A percentile compares a stretch with the other conserved stretches of the same genome.
phyloP scores from a whole-genome alignment of 2,888 invertebrate genomes.

The Eugnorisma glareosa region DNA sequence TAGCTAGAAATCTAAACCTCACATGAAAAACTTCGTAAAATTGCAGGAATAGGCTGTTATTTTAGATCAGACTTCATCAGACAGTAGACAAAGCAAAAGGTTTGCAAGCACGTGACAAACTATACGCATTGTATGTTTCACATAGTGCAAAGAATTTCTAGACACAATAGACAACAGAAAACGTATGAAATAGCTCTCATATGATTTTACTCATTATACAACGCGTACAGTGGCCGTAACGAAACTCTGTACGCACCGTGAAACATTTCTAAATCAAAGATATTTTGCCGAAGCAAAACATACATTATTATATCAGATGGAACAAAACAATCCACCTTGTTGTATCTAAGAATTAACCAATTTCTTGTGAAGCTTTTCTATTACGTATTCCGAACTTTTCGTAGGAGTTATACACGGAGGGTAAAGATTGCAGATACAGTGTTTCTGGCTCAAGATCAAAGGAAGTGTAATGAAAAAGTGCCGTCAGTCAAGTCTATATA shows the following conservation, averaged over 20 bases:
- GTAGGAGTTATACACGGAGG: background rate
- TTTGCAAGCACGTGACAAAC: constrained; percentile 43
- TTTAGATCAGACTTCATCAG: constrained; percentile 28
- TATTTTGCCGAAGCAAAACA: constrained; percentile 51
- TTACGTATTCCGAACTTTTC: background rate
- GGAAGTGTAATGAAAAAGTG: background rate
- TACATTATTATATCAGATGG: constrained; percentile 18
- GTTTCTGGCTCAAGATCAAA: constrained; percentile 20
- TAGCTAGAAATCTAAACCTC: background rate
- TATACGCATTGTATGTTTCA: constrained; percentile 57
- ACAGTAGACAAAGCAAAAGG: constrained; percentile 35
- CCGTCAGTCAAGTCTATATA: background rate
- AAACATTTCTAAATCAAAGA: constrained; percentile 50
- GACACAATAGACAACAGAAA: constrained; percentile 59
- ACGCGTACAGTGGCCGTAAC: constrained; percentile 51
- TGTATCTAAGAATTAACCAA: background rate
- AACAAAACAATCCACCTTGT: constrained; percentile 20
- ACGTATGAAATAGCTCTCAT: constrained; percentile 44
- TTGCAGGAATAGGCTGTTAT: background rate
- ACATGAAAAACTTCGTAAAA: constrained; percentile 8
- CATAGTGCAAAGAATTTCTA: constrained; percentile 52
- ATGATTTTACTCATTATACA: constrained; percentile 53
- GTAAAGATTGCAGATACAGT: constrained; percentile 3
- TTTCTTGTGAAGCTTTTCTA: background rate
- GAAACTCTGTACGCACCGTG: constrained; percentile 53